Base-by-base conservation (phyloP, 2,888 invertebrate genomes). In the Leistus spinibarbis region DNA sequence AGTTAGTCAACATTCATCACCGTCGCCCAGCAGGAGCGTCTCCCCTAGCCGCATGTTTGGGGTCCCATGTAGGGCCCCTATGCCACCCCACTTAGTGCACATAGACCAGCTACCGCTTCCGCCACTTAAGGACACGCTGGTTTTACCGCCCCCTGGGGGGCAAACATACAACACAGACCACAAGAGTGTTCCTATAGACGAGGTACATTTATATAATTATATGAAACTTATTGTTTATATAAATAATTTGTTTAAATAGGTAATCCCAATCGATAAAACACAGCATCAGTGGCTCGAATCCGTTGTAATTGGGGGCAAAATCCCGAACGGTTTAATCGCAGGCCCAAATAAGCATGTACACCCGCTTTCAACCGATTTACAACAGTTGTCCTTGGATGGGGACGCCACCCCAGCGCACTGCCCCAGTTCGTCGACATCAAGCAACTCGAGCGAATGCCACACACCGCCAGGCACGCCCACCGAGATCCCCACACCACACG, bases 21-120 rank as follows among this genome's bases (percentile, higher is more conserved):
- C 95, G 63, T 91, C 92, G 77, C 93, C 93, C 83, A 94, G 94
- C 81, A 89, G 93, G 80, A 89, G 92, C 69, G 88, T 89, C 53
- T 93, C 93, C 69, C 93, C 93, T 3, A 89, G 88, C 78, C 84
- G 89, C 78, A 79, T 69, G n/a, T 84, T 86, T 57, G 40, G 40
- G 1, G 40, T 13, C 7, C 77, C 77, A 1, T 85, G 86, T 19
- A 85, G 87, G 62, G 82, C 83, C 63, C 88, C 87, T 27, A 86
- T 86, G 78, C 86, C 85, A 76, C 86, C 86, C 74, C 86, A 86
- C 75, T 10, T 60, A 66, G 72, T 73, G 66, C 78, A 78, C 53
- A 67, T 77, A 71, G 76, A 78, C 24, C 65, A 54, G 70, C 76
- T 75, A 57, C 76, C 76, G 65, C 66, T 56, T 60, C 77, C 67